Evolutionary conservation across 1,140 invertebrate species (phyloP).

Genomic region (Apolygus lucorum): DNA sequence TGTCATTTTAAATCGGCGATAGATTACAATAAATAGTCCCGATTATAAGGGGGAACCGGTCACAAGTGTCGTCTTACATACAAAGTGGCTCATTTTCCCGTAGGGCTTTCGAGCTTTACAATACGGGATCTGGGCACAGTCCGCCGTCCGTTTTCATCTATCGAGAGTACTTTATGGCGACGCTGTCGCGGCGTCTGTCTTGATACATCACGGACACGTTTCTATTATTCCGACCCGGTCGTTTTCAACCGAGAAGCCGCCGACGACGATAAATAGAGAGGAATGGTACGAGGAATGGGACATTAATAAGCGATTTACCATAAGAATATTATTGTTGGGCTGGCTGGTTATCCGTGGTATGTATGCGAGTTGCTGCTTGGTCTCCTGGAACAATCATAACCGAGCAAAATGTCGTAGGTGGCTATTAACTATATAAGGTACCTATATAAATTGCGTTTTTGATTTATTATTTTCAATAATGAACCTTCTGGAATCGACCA

Average conservation of each 20-base stretch:
- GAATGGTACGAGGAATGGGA: background rate
- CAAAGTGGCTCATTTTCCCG: conserved; percentile 10
- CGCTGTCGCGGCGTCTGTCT: no score
- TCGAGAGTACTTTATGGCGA: background rate
- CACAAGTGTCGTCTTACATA: conserved; percentile 14
- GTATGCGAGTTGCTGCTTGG: no score
- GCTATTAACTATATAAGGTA: no score
- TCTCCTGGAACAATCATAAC: no score
- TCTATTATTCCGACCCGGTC: background rate
- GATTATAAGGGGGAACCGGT: conserved; percentile 3
- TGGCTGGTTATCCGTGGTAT: no score
- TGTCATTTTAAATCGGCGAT: conserved; percentile 6
- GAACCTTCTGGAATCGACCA: no score
- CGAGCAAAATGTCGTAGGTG: no score
- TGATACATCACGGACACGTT: background rate
- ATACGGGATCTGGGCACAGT: background rate
- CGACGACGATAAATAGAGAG: background rate
- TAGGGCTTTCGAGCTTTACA: background rate
- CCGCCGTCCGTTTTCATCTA: background rate
- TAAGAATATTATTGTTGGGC: no score
- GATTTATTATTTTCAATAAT: no score
- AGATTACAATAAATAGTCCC: conserved; percentile 13
- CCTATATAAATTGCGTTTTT: no score
- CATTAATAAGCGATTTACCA: no score
- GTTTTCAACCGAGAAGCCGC: background rate